Evolutionary conservation across 1,140 invertebrate species (phyloP).

Genomic region (Adelges cooleyi): DNA sequence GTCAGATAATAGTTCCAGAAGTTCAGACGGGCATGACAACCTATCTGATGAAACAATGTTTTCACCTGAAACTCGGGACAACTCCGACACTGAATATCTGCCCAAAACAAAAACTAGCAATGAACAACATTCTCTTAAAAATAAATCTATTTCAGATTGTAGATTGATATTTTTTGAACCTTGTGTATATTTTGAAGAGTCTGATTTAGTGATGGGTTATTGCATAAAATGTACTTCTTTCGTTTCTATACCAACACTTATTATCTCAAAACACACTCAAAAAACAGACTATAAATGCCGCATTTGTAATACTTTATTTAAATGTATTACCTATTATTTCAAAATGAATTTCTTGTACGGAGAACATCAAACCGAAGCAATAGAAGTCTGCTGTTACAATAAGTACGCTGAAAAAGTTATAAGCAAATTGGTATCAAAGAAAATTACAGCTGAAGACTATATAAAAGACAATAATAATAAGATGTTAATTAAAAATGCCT

Average conservation of each 20-base stretch:
- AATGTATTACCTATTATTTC: neutral
- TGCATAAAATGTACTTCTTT: neutral
- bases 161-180: neutral
- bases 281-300: neutral
- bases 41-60: no score
- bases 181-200: neutral
- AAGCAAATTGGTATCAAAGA: neutral
- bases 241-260: neutral
- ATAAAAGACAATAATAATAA: neutral
- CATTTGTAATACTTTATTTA: neutral
- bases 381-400: conserved; percentile 1
- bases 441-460: neutral
- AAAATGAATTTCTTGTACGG: conserved; percentile 10
- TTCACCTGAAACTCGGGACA: no score
- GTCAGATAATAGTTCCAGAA: no score
- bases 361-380: neutral
- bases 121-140: no score
- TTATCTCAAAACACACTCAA: neutral
- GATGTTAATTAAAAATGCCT: neutral
- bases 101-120: no score
- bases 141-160: no score
- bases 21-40: no score
- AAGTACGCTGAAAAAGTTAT: neutral
- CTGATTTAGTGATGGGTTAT: neutral
- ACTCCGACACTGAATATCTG: no score